phyloP scores from a whole-genome alignment of 2,797 vertebrate species.

The Aplochiton taeniatus region DNA sequence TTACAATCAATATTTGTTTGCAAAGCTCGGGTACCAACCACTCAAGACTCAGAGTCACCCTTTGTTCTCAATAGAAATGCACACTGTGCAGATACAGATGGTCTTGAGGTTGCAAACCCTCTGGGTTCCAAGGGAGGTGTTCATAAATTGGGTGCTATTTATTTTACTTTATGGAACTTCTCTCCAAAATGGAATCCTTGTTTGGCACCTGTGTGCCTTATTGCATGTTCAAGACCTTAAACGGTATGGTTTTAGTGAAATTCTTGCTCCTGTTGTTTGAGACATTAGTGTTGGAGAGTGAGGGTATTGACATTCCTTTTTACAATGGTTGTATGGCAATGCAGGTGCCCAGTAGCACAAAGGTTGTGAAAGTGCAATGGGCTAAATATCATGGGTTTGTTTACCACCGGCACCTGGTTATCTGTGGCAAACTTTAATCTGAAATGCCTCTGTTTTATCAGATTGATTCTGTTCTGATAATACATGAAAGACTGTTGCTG shows the following conservation, averaged over 20 bases:
- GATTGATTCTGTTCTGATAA: constrained; percentile 36
- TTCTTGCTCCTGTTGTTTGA: constrained; percentile 18
- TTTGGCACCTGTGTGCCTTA: constrained; percentile 18
- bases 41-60: constrained; percentile 24
- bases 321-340: constrained; percentile 12
- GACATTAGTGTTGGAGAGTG: constrained; percentile 23
- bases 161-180: constrained; percentile 38
- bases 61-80: constrained; percentile 33
- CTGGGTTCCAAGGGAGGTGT: constrained; percentile 28
- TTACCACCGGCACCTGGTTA: too few species aligned
- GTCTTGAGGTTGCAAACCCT: constrained; percentile 24
- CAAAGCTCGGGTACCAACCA: constrained; percentile 14
- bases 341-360: too few species aligned
- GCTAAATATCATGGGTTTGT: constrained; percentile 1
- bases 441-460: constrained; percentile 30
- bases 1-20: constrained; percentile 30
- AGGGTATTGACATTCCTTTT: constrained; percentile 32
- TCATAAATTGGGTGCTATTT: constrained; percentile 34
- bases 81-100: constrained; percentile 34
- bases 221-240: constrained; percentile 34
- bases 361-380: background rate
- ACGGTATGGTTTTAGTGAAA: constrained; percentile 24
- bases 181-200: constrained; percentile 33
- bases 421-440: constrained; percentile 28
- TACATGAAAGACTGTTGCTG: constrained; percentile 20